Conservation (phyloP, 2,888 invertebrate species). For the Odontothrips loti region DNA sequence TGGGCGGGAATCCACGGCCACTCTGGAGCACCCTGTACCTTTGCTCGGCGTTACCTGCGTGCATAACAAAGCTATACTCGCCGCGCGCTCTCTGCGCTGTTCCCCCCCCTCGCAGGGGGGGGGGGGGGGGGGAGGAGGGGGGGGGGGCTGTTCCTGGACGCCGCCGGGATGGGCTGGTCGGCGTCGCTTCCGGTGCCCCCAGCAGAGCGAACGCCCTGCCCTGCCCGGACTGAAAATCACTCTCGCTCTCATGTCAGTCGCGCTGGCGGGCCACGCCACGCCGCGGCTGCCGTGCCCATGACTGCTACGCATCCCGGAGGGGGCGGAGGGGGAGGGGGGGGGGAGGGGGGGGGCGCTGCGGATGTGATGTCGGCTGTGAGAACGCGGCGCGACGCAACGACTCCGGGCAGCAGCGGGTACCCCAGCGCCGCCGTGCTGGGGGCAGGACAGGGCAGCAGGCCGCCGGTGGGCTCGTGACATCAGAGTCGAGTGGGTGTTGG, state of each 20-base stretch:
- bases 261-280: neutral
- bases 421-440: no score
- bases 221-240: slow-evolving; percentile 6
- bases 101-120: neutral
- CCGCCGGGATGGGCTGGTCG: neutral
- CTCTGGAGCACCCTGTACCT: slow-evolving; percentile 5
- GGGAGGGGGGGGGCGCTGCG: neutral
- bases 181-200: slow-evolving; percentile 16
- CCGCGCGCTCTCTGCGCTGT: slow-evolving; percentile 1
- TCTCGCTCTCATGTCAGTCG: slow-evolving; percentile 22
- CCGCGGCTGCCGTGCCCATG: neutral
- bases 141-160: no score
- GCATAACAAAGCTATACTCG: slow-evolving; percentile 14
- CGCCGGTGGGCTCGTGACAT: no score
- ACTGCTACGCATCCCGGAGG: neutral
- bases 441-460: no score
- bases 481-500: no score
- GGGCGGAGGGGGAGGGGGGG: neutral
- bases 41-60: neutral
- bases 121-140: neutral
- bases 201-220: neutral
- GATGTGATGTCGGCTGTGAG: neutral
- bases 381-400: neutral
- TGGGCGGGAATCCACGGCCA: neutral
- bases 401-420: no score